Base-by-base conservation (phyloP, 1,140 invertebrate species). In the Temnothorax curvispinosus region DNA sequence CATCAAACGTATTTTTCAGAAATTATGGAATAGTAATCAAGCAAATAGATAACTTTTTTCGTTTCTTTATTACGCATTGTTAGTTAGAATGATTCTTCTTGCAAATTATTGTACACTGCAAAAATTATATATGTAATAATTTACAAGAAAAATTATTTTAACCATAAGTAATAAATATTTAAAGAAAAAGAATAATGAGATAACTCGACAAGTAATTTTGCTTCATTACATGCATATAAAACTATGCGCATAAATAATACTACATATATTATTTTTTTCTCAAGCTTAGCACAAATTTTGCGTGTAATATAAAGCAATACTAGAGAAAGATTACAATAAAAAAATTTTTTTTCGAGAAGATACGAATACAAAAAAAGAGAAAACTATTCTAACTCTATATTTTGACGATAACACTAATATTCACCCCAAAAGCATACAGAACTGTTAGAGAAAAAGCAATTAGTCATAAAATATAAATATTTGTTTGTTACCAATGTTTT, bases 231-330 rank as follows among this genome's bases (percentile, higher is more conserved):
- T 75, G 50, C 32, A 38, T 56, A 75, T 58, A 15, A 76, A 1
- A 58, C 8, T 11, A 44, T 76, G n/a, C 32, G 8, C 74, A 18
- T 76, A 11, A 11, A 27, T 27, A 27, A 27, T 27, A 13, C n/a
- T 76, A 54, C 9, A 74, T 38, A 47, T 15, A 21, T 58, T 9
- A 38, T 58, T 58, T 15, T 58, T 60, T 76, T 76, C 44, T 60
- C 15, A 76, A 44, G 54, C 69, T 47, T 27, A 60, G 35, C 41
- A 76, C 21, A 76, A 76, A 41, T 62, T 56, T 21, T 60, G 13
- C 35, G 21, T 76, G 15, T 60, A 8, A 11, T 41, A 58, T 5
- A 41, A 60, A 15, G 15, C 15, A 62, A 38, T 58, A 76, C 21
- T 41, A 76, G 8, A 76, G 38, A 44, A 2, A 62, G 4, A 62